A percentile compares a stretch with the other conserved stretches of the same genome.
Conservation (phyloP, 2,888 invertebrate genomes). For the Oligia strigilis region DNA sequence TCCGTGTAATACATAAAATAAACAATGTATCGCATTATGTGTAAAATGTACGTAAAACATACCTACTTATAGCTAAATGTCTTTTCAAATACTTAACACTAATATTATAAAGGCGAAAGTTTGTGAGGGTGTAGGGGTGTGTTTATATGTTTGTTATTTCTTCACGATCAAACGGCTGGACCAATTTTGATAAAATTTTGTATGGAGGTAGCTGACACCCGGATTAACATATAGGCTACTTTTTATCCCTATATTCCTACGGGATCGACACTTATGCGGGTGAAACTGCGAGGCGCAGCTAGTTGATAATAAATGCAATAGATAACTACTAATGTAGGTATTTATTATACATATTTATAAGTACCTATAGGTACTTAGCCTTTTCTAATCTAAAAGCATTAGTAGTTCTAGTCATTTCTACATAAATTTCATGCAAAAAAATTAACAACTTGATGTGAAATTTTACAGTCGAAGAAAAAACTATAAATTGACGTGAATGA, state of each 20-base stretch:
- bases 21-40: background rate
- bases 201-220: too few species aligned
- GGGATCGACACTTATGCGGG: too few species aligned
- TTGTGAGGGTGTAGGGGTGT: too few species aligned
- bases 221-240: too few species aligned
- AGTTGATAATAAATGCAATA: background rate
- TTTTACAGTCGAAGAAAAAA: background rate
- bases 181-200: too few species aligned
- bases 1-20: background rate
- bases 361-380: background rate
- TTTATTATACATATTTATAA: too few species aligned
- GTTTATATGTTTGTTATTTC: too few species aligned
- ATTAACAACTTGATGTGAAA: background rate
- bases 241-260: too few species aligned
- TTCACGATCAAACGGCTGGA: too few species aligned
- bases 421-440: background rate
- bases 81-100: background rate
- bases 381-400: background rate
- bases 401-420: background rate
- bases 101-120: too few species aligned
- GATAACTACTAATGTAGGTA: too few species aligned
- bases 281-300: too few species aligned
- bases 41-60: background rate
- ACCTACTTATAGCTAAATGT: background rate
- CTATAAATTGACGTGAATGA: slow-evolving; percentile 6